These are phyloP conservation scores for Sebastes umbrosus DNA, from an alignment of 2,797 vertebrate genomes.

Conservation along the genomic window DNA sequence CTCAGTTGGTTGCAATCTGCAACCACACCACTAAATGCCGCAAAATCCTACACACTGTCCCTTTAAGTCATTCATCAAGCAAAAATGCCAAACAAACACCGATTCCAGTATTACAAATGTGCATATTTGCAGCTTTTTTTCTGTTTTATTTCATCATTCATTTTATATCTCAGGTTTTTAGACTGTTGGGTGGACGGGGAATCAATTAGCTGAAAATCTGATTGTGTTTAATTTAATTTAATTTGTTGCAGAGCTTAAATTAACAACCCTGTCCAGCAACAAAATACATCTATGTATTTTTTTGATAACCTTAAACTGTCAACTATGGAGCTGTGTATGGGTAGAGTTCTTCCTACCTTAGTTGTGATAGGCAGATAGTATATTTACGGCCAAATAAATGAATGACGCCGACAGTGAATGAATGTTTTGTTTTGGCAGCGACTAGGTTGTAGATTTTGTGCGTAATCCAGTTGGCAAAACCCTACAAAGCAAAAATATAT, in stretches of 20 bases:
- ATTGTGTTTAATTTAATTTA: not conserved
- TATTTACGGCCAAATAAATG: not conserved
- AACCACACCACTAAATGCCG: too few species aligned
- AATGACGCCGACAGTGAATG: not conserved
- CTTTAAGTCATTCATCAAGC: too few species aligned
- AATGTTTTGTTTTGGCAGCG: not conserved
- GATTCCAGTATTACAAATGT: too few species aligned
- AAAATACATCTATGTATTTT: too few species aligned
- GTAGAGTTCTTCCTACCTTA: not conserved
- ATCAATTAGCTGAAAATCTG: not conserved
- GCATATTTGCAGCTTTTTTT: not conserved
- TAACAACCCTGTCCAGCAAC: not conserved
- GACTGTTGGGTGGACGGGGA: not conserved
- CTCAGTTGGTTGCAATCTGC: too few species aligned
- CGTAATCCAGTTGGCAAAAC: not conserved
- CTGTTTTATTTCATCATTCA: not conserved
- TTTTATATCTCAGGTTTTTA: not conserved
- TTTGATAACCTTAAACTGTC: not conserved
- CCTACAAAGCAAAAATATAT: not conserved
- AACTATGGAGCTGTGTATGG: rapidly evolving
- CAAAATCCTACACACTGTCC: too few species aligned
- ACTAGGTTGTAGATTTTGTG: not conserved
- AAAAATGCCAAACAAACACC: too few species aligned
- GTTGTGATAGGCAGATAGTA: not conserved
- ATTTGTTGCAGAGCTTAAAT: not conserved